Evolutionary conservation across 2,797 vertebrate species (phyloP), one percentile per base, ranked within the genome.

Genomic region (Helarctos malayanus): DNA sequence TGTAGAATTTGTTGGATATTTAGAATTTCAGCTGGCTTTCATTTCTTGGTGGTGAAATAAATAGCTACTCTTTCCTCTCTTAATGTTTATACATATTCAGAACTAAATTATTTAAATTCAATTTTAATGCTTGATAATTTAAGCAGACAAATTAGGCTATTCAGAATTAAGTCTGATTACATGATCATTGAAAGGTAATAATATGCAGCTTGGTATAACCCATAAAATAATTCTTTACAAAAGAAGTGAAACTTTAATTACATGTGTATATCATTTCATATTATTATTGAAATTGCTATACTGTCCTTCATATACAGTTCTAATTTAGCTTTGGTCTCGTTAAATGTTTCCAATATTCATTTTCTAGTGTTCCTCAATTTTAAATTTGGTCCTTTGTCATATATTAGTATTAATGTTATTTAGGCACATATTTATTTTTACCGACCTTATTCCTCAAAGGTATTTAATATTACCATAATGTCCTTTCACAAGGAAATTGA

Each of bases 21-120:
- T 89, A 84, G 76, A 93, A 80, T 85, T 93, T 75, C n/a, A 89
- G n/a, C 9, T 75, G n/a, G 27, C 80, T 95, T 89, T 96, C 89
- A 38, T 90, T 95, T 91, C 56, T 94, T 92, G 27, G n/a, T 38
- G 38, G 18, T 95, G 41, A 86, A 91, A 95, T 68, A 95, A 94
- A 91, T 91, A 94, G 57, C 65, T 92, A 89, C 29, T 65, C 32
- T 68, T 92, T 85, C 47, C 11, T 89, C 1, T 56, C 32, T 89
- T 68, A 93, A 76, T 94, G 75, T 94, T 96, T 96, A 93, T 91
- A 92, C 56, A 93, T 94, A 97, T 89, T 96, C n/a, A 69, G 68
- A 79, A 81, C 45, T 95, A 75, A 97, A 96, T 96, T 97, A 97
- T 97, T 98, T 96, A 96, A 97, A 97, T 96, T 97, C 69, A 95